These are phyloP conservation scores for Nasonia longicornis DNA, from an alignment of 1,140 invertebrate species.

Conservation along the genomic window DNA sequence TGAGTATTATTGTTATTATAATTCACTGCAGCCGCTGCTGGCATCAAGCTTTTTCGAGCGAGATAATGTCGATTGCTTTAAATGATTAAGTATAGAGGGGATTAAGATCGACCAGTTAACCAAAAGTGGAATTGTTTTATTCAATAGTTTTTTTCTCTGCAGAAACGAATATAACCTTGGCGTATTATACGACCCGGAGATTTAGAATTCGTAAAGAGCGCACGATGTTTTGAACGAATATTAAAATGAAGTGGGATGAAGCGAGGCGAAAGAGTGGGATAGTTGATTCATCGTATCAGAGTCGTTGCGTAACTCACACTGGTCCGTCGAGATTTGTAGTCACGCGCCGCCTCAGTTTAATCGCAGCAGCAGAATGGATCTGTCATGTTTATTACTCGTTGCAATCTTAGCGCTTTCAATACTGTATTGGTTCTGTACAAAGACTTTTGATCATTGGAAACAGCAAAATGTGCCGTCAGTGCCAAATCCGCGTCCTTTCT, in stretches of 20 bases:
- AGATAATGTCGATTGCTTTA: background rate
- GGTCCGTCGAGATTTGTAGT: background rate
- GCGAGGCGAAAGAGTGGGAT: too few species aligned
- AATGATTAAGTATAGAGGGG: too few species aligned
- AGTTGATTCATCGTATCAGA: background rate
- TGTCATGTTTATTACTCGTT: background rate
- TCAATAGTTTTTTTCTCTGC: too few species aligned
- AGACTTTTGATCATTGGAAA: conserved; percentile 65
- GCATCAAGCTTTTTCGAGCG: background rate
- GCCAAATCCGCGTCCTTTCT: conserved; percentile 47
- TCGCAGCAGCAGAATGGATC: background rate
- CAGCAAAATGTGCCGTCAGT: conserved; percentile 62
- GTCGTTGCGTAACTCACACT: background rate
- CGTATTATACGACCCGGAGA: too few species aligned
- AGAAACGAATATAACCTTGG: too few species aligned
- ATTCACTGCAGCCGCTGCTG: background rate
- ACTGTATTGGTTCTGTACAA: conserved; percentile 46
- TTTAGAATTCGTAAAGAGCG: too few species aligned
- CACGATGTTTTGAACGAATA: background rate
- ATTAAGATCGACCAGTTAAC: too few species aligned
- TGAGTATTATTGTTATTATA: conserved; percentile 20
- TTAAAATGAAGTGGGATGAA: background rate
- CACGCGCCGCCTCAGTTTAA: background rate
- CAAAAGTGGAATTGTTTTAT: too few species aligned
- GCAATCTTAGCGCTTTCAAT: background rate